A percentile compares a stretch with the other conserved stretches of the same genome.
These are phyloP conservation scores for Xestia rhomboidea DNA, from an alignment of 2,888 invertebrate genomes.

Conservation along the genomic window DNA sequence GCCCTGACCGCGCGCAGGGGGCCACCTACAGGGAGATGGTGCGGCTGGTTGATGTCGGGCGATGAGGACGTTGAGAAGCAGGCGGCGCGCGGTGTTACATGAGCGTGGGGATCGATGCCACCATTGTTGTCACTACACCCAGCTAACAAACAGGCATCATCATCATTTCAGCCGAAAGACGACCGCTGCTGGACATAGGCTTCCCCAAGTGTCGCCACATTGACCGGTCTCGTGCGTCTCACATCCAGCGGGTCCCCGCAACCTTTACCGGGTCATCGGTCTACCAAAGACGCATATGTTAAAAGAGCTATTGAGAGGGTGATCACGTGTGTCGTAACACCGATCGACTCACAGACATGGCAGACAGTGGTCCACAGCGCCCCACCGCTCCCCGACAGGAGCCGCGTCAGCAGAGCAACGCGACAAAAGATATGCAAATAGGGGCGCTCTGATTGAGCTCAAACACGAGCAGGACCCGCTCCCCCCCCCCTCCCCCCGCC, in stretches of 20 bases:
- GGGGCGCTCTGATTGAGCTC: conserved; percentile 69
- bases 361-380: not conserved
- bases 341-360: not conserved
- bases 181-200: no score
- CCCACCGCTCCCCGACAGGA: not conserved
- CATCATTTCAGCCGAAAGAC: no score
- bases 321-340: not conserved
- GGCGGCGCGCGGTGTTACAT: no score
- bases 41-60: not conserved
- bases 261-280: no score
- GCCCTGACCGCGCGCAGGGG: not conserved
- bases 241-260: no score
- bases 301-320: not conserved
- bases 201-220: no score
- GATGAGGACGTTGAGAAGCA: not conserved
- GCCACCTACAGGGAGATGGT: not conserved
- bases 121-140: no score
- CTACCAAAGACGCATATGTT: no score
- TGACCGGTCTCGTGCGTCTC: no score
- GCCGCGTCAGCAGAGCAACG: conserved; percentile 59
- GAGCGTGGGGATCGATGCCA: no score
- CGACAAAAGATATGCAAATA: conserved; percentile 72
- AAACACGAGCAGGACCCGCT: conserved; percentile 52
- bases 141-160: no score
- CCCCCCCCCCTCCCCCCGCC: conserved; percentile 9